Percentiles rank a stretch among this genome's conserved stretches.
phyloP scores from a whole-genome alignment of 2,888 invertebrate genomes.

The Eupithecia centaureata region DNA sequence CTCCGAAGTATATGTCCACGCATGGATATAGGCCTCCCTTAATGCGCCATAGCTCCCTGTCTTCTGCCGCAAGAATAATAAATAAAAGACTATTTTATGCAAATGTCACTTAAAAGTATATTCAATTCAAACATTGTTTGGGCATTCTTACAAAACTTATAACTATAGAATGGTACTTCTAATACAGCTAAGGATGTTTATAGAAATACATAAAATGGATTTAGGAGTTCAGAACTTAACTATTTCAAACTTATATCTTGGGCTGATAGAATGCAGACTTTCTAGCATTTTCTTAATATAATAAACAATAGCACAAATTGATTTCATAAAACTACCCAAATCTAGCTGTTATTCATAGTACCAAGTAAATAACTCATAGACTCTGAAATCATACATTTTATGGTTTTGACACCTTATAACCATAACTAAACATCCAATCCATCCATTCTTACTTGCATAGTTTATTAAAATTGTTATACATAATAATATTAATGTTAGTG shows the following conservation, averaged over 20 bases:
- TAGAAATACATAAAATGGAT: constrained; percentile 12
- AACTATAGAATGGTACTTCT: constrained; percentile 47
- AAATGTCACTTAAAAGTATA: constrained; percentile 55
- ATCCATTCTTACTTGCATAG: not conserved
- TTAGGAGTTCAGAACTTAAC: not conserved
- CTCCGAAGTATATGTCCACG: too few species aligned
- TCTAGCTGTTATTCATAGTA: not conserved
- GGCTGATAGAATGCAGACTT: not conserved
- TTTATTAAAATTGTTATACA: not conserved
- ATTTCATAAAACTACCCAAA: not conserved
- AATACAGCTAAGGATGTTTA: constrained; percentile 37
- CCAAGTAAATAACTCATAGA: not conserved
- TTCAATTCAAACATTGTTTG: constrained; percentile 45
- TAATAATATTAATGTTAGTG: not conserved
- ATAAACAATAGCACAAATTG: not conserved
- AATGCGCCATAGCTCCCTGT: too few species aligned
- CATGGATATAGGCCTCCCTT: too few species aligned
- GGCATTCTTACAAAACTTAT: constrained; percentile 60
- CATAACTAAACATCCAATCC: not conserved
- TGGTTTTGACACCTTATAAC: not conserved
- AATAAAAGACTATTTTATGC: constrained; percentile 45
- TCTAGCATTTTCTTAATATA: not conserved
- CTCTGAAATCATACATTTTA: not conserved
- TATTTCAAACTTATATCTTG: not conserved
- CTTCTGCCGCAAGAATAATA: too few species aligned